Percentiles rank a stretch among this genome's conserved stretches.
Evolutionary conservation across 2,797 vertebrate genomes (phyloP).

Genomic region (Tinamus major): DNA sequence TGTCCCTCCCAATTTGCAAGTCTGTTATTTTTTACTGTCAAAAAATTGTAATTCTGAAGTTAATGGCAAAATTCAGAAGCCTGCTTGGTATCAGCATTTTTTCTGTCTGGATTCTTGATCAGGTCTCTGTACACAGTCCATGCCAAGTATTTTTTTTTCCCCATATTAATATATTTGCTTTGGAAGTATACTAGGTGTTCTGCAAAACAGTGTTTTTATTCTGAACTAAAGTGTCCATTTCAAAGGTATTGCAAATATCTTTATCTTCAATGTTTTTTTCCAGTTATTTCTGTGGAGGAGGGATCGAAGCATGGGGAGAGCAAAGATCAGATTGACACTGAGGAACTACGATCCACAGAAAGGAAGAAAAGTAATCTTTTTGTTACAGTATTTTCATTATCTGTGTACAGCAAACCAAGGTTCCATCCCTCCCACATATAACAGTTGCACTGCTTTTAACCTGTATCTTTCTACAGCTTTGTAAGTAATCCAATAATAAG

Average conservation of each 20-base stretch:
- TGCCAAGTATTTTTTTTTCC: background rate
- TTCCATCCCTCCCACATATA: background rate
- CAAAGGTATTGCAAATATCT: background rate
- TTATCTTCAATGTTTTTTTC: background rate
- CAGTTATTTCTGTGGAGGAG: background rate
- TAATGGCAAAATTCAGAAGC: background rate
- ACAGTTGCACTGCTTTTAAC: conserved; percentile 8
- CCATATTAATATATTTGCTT: background rate
- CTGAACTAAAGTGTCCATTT: background rate
- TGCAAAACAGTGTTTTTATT: background rate
- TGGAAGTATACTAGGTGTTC: background rate
- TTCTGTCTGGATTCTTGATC: background rate
- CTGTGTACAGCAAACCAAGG: background rate
- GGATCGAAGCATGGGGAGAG: background rate
- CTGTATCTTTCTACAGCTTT: conserved; percentile 22
- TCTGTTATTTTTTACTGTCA: rapidly evolving
- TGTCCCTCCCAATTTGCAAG: background rate
- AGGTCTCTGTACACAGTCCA: background rate
- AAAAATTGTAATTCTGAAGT: background rate
- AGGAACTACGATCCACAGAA: background rate
- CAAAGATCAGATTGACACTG: background rate
- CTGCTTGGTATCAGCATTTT: background rate
- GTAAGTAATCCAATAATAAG: conserved; percentile 23
- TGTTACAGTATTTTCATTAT: background rate
- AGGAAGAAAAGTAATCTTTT: background rate